Evolutionary conservation across 2,888 invertebrate genomes (phyloP), one percentile per base, ranked within the genome.

Genomic region (Oxycera nigricornis): DNA sequence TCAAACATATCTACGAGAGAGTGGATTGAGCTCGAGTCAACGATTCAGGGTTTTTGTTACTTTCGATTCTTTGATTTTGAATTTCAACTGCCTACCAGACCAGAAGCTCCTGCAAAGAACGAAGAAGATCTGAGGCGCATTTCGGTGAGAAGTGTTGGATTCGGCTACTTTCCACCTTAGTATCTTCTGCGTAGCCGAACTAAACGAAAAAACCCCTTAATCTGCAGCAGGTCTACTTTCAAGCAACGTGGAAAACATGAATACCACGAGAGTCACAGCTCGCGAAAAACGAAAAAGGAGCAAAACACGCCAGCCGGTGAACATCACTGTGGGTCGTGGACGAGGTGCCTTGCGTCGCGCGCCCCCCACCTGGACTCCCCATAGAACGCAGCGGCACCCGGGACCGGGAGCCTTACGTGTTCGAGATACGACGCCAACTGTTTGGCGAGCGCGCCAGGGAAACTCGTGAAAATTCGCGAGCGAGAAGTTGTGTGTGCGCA

Each of bases 391-490:
- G 55, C 11, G 55, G 55, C 55, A 35, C 22, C 20, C 39, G 62
- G 39, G 28, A 39, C 20, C 39, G 62, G 39, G 28, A 39, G 62
- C 62, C 62, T 39, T 28, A n/a, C 59, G 55, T 24, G 55, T 24
- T 17, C n/a, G 17, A 30, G 46, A 67, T 17, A 30, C 26, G 52
- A 31, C 46, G 46, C 28, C 28, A 46, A 68, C 30, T 50, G 50
- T 30, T 39, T 24, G 30, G 22, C 20, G 70, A 72, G 59, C 76
- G 70, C n/a, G n/a, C 61, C 72, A n/a, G 41, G 59, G 73, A 67
- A 72, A 74, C 68, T 62, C 67, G 39, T 70, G 70, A 76, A 76
- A 77, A 77, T 75, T 76, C 73, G 77, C 76, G 74, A 76, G 52
- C 31, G 52, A 70, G 35, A 70, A 3, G 20, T 70, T 35, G 52